These are phyloP conservation scores for Erythrocercus mccallii DNA, from an alignment of 2,113 vertebrate species.

Conservation along the genomic window DNA sequence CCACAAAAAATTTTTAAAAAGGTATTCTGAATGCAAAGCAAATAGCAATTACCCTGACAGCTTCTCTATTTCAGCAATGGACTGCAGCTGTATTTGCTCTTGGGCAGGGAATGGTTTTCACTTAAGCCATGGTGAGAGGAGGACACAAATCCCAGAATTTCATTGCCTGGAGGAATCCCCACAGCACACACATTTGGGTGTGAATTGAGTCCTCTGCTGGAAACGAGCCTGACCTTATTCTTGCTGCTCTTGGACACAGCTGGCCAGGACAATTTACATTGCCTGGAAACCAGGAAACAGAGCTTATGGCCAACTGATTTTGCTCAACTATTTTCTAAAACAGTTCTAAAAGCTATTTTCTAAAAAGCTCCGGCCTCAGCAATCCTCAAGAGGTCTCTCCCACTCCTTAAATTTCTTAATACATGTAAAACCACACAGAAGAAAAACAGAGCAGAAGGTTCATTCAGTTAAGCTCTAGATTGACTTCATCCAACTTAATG, in stretches of 20 bases:
- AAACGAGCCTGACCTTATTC: neutral
- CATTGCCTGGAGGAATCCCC: neutral
- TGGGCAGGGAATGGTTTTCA: neutral
- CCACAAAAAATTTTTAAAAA: neutral
- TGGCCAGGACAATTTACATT: neutral
- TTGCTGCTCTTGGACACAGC: neutral
- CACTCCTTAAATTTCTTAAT: constrained; percentile 21
- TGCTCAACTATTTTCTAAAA: too few species aligned
- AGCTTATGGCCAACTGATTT: neutral
- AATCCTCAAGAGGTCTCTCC: constrained; percentile 18
- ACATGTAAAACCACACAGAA: constrained; percentile 24
- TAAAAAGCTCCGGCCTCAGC: neutral
- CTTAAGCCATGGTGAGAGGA: neutral
- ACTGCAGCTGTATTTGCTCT: constrained; percentile 13
- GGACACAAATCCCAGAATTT: neutral
- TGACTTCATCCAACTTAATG: constrained; percentile 72
- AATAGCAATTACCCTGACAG: neutral
- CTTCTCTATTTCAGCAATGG: neutral
- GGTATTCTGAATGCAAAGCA: neutral
- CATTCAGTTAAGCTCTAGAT: constrained; percentile 62
- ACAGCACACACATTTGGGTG: neutral
- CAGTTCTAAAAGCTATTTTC: too few species aligned
- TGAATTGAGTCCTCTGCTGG: neutral
- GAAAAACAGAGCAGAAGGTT: constrained; percentile 43
- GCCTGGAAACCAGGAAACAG: neutral